phyloP scores from a whole-genome alignment of 1,140 invertebrate species.

The Cotesia chilonis region DNA sequence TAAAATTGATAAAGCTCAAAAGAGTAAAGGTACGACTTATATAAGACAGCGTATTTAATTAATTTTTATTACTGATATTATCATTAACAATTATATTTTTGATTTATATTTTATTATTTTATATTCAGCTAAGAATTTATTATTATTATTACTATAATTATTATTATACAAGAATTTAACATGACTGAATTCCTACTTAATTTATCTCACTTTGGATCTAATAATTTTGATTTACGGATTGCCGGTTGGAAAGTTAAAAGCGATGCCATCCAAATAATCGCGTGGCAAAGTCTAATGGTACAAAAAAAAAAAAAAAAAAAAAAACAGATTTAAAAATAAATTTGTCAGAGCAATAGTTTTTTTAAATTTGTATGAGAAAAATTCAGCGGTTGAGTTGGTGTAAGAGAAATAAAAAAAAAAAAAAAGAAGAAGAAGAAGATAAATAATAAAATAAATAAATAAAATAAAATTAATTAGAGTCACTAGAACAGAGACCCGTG shows the following conservation, averaged over 20 bases:
- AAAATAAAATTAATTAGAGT: background rate
- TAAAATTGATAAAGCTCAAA: too few species aligned
- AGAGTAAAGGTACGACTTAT: background rate
- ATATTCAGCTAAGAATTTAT: too few species aligned
- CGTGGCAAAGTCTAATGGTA: background rate
- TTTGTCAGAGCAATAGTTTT: conserved; percentile 18
- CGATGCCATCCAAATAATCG: conserved; percentile 22
- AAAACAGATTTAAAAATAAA: background rate
- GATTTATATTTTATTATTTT: too few species aligned
- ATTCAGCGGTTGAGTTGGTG: background rate
- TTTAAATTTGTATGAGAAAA: conserved; percentile 19
- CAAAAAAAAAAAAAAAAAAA: background rate
- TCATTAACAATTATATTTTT: conserved; percentile 1
- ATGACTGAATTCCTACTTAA: background rate
- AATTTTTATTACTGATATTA: background rate
- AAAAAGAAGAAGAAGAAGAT: background rate
- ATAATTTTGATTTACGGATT: background rate
- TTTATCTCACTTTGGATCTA: background rate
- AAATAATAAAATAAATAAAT: background rate
- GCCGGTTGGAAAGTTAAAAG: background rate
- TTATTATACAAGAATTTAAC: too few species aligned
- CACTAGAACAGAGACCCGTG: conserved; percentile 14
- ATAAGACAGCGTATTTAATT: background rate
- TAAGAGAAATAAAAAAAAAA: background rate
- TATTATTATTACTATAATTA: too few species aligned